phyloP scores from a whole-genome alignment of 2,888 invertebrate genomes.

The Hypolimnas misippus region DNA sequence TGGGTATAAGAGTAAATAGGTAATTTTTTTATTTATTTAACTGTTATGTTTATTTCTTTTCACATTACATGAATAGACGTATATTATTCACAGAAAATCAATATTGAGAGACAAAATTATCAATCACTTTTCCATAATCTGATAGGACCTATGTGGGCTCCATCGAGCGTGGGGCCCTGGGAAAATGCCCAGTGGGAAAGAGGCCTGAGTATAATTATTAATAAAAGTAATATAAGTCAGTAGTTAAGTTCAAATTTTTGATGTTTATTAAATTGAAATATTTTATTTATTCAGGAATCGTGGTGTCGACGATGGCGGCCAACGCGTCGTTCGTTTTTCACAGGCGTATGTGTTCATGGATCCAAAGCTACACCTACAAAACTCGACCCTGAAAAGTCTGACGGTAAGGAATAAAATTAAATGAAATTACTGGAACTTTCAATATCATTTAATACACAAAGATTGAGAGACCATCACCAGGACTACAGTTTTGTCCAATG shows the following conservation, averaged over 20 bases:
- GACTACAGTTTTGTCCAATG: conserved; percentile 52
- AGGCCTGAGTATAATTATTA: too few species aligned
- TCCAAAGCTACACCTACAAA: conserved; percentile 70
- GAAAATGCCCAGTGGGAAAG: too few species aligned
- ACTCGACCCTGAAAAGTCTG: conserved; percentile 72
- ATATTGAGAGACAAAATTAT: too few species aligned
- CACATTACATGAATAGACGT: too few species aligned
- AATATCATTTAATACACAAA: conserved; percentile 69
- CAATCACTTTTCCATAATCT: too few species aligned
- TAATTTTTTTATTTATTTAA: too few species aligned
- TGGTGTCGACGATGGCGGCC: conserved; percentile 86
- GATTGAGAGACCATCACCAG: conserved; percentile 76
- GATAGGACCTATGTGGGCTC: too few species aligned
- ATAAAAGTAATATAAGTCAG: not conserved
- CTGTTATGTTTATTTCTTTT: too few species aligned
- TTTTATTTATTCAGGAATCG: conserved; percentile 78
- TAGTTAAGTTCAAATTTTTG: not conserved
- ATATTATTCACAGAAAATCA: too few species aligned
- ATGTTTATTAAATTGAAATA: not conserved
- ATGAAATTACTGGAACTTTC: conserved; percentile 52
- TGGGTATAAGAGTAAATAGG: too few species aligned
- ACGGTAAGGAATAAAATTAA: conserved; percentile 64
- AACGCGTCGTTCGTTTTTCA: conserved; percentile 72
- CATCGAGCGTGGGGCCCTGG: too few species aligned
- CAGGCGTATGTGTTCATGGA: conserved; percentile 71